Conservation (phyloP, 2,797 vertebrate genomes). For the Rachycentron canadum region DNA sequence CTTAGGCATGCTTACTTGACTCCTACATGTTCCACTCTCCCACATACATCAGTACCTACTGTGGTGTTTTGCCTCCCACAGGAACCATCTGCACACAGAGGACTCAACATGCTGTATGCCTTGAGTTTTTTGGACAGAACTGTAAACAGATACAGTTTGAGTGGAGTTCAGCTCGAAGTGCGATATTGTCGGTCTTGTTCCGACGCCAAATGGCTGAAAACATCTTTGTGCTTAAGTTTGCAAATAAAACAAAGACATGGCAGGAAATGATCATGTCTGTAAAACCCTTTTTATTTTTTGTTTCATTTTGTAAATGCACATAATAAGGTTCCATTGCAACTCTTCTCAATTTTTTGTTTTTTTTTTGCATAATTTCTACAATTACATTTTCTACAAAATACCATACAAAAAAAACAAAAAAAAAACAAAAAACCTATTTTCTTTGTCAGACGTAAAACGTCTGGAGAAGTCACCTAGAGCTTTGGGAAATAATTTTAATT, state of each 20-base stretch:
- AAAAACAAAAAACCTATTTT: no score
- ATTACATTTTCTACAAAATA: not conserved
- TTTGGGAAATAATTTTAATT: not conserved
- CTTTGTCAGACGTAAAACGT: no score
- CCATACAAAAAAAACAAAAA: not conserved
- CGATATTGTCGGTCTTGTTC: not conserved
- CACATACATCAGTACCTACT: not conserved
- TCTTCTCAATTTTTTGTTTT: no score
- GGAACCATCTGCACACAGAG: not conserved
- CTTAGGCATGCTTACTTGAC: not conserved
- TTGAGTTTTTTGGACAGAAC: not conserved
- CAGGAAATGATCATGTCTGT: not conserved
- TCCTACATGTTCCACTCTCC: not conserved
- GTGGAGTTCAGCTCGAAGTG: not conserved
- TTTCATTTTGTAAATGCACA: not conserved
- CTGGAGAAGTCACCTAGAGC: no score
- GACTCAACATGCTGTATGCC: not conserved
- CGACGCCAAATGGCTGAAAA: not conserved
- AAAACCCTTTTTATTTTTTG: not conserved
- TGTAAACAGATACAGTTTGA: not conserved
- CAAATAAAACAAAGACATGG: not conserved
- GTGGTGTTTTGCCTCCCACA: conserved; percentile 6
- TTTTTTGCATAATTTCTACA: no score
- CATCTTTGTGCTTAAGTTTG: no score
- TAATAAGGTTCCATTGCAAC: no score